Base-by-base conservation (phyloP, 1,140 invertebrate species). In the Anthonomus grandis region DNA sequence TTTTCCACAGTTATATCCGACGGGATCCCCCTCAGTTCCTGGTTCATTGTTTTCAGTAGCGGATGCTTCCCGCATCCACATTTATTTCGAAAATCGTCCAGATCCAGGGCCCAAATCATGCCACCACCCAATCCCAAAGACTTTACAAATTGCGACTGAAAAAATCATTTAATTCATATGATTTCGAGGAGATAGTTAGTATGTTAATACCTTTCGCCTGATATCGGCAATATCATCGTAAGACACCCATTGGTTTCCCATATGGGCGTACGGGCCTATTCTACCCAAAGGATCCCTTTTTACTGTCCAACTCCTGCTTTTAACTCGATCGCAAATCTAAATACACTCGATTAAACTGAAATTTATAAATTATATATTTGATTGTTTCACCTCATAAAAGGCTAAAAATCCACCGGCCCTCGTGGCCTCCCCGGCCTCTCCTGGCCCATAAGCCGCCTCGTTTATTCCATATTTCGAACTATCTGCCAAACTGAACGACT, bases 161-260 rank as follows among this genome's bases (percentile, higher is more conserved):
- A 62, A 45, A 49, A 2, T 8, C 21, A 12, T 0, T 4, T 12
- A n/a, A 6, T 6, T 6, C 5, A 12, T 13, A n/a, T 8, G 24
- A 12, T 24, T 24, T 41, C n/a, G 19, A 15, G 9, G 6, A 31
- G 5, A 15, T 39, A 41, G n/a, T 51, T 39, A 0, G n/a, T 2
- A 47, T 1, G 12, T 22, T 4, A 8, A 5, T 49, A 64, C 71
- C 62, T 79, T 78, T 47, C 78, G 75, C 22, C 78, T 73, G 39
- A 86, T 81, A 54, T 86, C 86, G 1, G 78, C 75, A 2, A 85
- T 79, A 69, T 89, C 86, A 64, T 93, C 86, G 67, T 87, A 94
- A 0, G 86, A 84, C 1, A 90, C 85, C 91, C 91, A 93, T 71
- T 93, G 89, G 51, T 84, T 81, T 0, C 83, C 85, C 46, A 75